Percentiles rank a stretch among this genome's conserved stretches.
phyloP scores from a whole-genome alignment of 2,113 vertebrate species.

The Pampusana beccarii region DNA sequence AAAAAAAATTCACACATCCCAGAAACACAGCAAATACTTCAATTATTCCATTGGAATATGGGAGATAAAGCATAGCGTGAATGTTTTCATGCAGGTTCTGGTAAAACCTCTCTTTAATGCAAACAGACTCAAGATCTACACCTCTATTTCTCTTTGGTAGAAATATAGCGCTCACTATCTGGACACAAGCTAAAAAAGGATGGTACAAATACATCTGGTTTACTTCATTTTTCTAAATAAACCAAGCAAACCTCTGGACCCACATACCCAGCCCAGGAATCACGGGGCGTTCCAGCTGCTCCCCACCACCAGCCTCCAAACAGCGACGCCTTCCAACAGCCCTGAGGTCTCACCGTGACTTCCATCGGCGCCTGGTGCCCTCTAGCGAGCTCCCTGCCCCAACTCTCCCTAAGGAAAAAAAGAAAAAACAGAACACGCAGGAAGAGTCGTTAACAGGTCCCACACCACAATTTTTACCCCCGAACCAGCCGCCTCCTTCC shows the following conservation, averaged over 20 bases:
- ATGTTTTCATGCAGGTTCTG: not conserved
- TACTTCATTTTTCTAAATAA: not conserved
- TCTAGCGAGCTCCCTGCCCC: accelerated
- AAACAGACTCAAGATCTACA: not conserved
- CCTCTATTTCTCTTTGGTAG: not conserved
- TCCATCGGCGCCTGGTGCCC: not conserved
- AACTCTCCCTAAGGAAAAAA: accelerated
- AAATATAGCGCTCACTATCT: accelerated
- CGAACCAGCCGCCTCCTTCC: not conserved
- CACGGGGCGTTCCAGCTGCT: accelerated
- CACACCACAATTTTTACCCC: accelerated
- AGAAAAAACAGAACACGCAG: too few relatives aligned
- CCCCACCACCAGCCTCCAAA: not conserved
- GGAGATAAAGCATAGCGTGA: accelerated
- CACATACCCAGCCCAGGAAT: too few relatives aligned
- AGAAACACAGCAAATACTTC: not conserved
- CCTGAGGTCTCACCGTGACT: accelerated
- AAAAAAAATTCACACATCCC: accelerated
- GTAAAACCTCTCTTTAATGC: not conserved
- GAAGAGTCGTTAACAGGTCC: accelerated
- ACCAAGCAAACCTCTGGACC: not conserved
- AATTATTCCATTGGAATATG: accelerated
- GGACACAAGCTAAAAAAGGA: accelerated
- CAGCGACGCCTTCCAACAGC: too few relatives aligned
- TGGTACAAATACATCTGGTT: accelerated